phyloP scores from a whole-genome alignment of 64 coral and sea anemone genomes.

The Porites lutea region DNA sequence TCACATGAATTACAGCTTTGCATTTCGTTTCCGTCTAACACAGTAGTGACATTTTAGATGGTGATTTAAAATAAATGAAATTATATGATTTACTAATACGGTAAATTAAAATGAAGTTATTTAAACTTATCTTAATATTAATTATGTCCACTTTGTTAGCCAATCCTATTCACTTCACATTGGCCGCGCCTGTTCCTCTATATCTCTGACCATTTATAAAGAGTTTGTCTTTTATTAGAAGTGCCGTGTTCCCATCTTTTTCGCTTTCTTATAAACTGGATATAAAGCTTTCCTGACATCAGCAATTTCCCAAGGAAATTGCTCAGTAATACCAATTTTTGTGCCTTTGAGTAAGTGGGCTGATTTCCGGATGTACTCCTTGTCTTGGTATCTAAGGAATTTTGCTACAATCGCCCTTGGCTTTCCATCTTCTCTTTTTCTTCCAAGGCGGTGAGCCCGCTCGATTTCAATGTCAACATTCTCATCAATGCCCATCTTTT shows the following conservation, averaged over 20 bases:
- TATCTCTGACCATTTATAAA: too few relatives aligned
- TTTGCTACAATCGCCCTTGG: not conserved
- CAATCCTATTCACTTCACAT: too few relatives aligned
- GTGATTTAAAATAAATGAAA: too few relatives aligned
- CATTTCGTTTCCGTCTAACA: too few relatives aligned
- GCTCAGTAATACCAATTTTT: not conserved
- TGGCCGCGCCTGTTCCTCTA: too few relatives aligned
- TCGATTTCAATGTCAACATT: not conserved
- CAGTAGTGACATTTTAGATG: too few relatives aligned
- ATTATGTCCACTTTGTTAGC: too few relatives aligned
- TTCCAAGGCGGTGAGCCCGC: conserved; percentile 16
- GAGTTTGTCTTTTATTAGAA: too few relatives aligned
- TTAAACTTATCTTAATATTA: too few relatives aligned
- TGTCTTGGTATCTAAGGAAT: conserved; percentile 22
- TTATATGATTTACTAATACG: too few relatives aligned
- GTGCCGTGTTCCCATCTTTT: not conserved
- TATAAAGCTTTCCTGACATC: not conserved
- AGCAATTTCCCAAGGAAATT: conserved; percentile 1
- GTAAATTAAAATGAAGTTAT: too few relatives aligned
- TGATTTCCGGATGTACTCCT: not conserved
- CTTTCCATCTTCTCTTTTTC: not conserved
- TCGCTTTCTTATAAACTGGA: not conserved
- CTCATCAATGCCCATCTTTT: not conserved
- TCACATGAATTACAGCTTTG: too few relatives aligned
- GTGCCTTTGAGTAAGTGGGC: conserved; percentile 16